phyloP scores from a whole-genome alignment of 2,797 vertebrate genomes.

The Sebastes vulpes region DNA sequence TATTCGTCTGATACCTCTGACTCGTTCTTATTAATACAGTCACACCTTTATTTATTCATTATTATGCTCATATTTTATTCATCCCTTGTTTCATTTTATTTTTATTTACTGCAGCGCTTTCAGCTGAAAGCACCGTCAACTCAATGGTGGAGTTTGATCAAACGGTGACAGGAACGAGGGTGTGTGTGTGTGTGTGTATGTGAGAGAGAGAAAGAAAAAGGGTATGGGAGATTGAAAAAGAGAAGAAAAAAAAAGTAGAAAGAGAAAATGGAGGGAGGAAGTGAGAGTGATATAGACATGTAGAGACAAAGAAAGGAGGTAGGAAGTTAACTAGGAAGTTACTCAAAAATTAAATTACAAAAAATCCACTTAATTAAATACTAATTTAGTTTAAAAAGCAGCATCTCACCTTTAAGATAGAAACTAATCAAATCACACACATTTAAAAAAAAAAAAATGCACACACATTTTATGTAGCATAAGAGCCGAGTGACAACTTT shows the following conservation, averaged over 20 bases:
- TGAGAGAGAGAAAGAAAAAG: not conserved
- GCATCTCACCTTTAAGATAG: not conserved
- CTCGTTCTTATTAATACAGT: constrained; percentile 79
- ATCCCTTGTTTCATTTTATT: constrained; percentile 77
- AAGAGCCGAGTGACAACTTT: not conserved
- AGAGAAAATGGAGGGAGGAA: not conserved
- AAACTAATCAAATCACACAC: not conserved
- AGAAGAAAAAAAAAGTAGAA: not conserved
- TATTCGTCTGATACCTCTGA: constrained; percentile 64
- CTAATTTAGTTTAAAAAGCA: not conserved
- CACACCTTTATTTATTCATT: constrained; percentile 84
- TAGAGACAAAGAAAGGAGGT: not conserved
- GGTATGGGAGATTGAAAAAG: not conserved
- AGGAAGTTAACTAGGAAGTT: not conserved
- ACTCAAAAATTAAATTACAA: not conserved
- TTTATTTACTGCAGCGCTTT: constrained; percentile 71
- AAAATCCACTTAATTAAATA: not conserved
- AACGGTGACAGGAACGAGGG: constrained; percentile 50
- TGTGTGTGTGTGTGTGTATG: constrained; percentile 4
- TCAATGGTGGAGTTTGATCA: constrained; percentile 71
- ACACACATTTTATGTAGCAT: not conserved
- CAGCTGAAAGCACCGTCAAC: constrained; percentile 53
- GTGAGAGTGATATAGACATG: not conserved
- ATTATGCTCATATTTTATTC: constrained; percentile 83
- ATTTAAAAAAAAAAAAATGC: not conserved